phyloP scores from a whole-genome alignment of 2,888 invertebrate species.

The Troides oblongomaculatus region DNA sequence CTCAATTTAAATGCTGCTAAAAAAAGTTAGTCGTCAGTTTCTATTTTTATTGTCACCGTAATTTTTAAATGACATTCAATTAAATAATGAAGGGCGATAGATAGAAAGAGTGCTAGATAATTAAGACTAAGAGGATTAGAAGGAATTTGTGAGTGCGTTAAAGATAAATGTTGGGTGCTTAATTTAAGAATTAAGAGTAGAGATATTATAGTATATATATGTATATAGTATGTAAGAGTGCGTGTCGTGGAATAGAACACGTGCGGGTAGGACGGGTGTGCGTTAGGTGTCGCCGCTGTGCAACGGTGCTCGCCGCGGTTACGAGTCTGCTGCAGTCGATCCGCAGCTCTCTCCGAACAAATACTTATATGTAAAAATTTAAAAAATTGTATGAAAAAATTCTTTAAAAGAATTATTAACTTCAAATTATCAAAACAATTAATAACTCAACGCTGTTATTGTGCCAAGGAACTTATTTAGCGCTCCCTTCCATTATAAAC shows the following conservation, averaged over 20 bases:
- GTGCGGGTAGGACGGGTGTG: conserved; percentile 76
- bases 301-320: conserved; percentile 27
- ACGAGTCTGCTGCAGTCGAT: conserved; percentile 40
- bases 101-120: conserved; percentile 3
- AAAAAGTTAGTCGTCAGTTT: conserved; percentile 8
- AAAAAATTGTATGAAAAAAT: not conserved
- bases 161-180: conserved; percentile 49
- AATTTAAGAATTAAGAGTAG: conserved; percentile 52
- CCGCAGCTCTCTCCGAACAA: conserved; percentile 28
- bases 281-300: conserved; percentile 56
- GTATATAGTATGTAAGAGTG: conserved; percentile 44
- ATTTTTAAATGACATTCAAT: conserved; percentile 13
- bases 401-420: not conserved
- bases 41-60: conserved; percentile 24
- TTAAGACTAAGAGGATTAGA: conserved; percentile 11
- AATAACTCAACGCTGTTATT: not conserved
- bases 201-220: conserved; percentile 20
- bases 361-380: not conserved
- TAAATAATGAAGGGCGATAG: conserved; percentile 7
- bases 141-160: conserved; percentile 18
- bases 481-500: not conserved
- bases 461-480: not conserved
- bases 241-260: conserved; percentile 79
- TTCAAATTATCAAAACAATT: not conserved
- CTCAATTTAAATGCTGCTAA: conserved; percentile 1